These are phyloP conservation scores for Myotis daubentonii DNA, from an alignment of 2,797 vertebrate species.

Conservation along the genomic window DNA sequence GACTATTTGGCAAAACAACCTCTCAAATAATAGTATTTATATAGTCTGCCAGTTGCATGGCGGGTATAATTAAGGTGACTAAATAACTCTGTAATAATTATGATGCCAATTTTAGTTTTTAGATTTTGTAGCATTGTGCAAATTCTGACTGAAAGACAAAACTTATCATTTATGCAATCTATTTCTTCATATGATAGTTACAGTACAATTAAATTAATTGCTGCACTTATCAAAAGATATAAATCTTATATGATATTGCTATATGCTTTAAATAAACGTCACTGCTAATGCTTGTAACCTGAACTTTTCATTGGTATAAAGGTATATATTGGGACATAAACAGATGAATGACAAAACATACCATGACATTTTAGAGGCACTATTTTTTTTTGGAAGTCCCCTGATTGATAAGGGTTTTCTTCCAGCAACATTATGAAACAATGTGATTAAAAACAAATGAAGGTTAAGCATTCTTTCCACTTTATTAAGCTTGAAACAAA, in stretches of 20 bases:
- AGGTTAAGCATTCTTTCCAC: conserved; percentile 58
- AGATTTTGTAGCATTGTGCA: conserved; percentile 56
- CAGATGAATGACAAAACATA: not conserved
- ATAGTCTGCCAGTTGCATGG: conserved; percentile 51
- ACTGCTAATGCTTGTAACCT: conserved; percentile 47
- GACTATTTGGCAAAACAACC: conserved; percentile 59
- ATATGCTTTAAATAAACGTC: conserved; percentile 55
- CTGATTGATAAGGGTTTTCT: conserved; percentile 1
- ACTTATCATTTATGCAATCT: conserved; percentile 59
- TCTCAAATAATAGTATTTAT: conserved; percentile 65
- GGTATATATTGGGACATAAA: not conserved
- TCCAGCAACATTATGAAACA: conserved; percentile 40
- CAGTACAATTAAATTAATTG: conserved; percentile 45
- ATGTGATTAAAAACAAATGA: conserved; percentile 6
- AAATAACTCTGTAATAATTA: conserved; percentile 60
- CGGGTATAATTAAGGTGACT: conserved; percentile 69
- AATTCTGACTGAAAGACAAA: conserved; percentile 55
- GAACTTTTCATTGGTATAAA: conserved; percentile 53
- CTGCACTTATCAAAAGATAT: conserved; percentile 62
- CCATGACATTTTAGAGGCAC: not conserved
- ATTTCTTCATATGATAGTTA: conserved; percentile 56
- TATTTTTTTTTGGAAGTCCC: not conserved
- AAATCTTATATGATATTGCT: conserved; percentile 51
- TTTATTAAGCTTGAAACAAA: conserved; percentile 60
- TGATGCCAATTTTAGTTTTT: conserved; percentile 63